These are phyloP conservation scores for Calyptomena viridis DNA, from an alignment of 2,113 vertebrate species.

Conservation along the genomic window DNA sequence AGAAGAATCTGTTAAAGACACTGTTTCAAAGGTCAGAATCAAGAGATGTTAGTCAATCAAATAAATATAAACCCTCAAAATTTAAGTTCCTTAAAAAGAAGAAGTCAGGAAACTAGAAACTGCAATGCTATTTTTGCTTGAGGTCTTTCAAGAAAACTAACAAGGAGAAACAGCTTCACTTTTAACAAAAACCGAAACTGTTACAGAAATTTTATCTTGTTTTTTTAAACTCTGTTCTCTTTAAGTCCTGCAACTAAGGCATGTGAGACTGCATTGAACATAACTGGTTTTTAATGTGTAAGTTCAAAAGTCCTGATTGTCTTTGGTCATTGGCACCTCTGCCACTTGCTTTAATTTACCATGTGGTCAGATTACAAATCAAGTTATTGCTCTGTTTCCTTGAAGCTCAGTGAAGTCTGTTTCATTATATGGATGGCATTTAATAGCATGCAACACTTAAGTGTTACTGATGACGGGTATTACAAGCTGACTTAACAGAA, in stretches of 20 bases:
- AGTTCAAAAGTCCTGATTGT: neutral
- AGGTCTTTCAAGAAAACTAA: neutral
- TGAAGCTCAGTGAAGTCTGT: neutral
- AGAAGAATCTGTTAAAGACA: slow-evolving; percentile 79
- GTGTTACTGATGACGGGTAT: neutral
- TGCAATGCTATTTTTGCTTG: neutral
- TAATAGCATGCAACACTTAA: neutral
- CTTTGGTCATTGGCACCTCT: neutral
- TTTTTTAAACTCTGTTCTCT: neutral
- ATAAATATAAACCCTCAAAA: neutral
- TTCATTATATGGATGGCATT: neutral
- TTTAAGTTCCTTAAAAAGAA: neutral
- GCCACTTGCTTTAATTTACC: neutral
- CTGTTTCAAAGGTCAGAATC: slow-evolving; percentile 73
- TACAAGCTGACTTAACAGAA: neutral
- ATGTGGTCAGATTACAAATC: neutral
- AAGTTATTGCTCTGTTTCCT: neutral
- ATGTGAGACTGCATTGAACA: neutral
- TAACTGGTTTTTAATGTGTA: neutral
- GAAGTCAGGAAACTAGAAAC: neutral
- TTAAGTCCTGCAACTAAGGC: neutral
- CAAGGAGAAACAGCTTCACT: neutral
- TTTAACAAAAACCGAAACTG: neutral
- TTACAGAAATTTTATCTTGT: neutral
- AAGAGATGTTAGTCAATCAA: neutral